Percentiles rank a stretch among this genome's conserved stretches.
phyloP scores from a whole-genome alignment of 2,113 vertebrate species.

The Pampusana beccarii region DNA sequence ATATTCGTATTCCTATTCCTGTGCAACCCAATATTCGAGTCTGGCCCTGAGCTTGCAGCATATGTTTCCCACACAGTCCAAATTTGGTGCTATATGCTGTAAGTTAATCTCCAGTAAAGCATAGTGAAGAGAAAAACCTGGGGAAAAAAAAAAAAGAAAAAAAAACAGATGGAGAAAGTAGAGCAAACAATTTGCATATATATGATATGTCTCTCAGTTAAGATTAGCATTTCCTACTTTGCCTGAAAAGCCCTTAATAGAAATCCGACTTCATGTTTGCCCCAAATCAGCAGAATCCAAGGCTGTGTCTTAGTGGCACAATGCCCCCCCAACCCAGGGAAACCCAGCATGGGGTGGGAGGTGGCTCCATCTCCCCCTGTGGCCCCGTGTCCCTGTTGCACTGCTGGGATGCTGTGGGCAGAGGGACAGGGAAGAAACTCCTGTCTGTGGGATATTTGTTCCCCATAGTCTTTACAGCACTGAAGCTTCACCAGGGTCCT shows the following conservation, averaged over 20 bases:
- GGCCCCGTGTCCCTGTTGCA: accelerated
- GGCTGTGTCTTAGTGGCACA: not conserved
- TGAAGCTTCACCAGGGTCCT: not conserved
- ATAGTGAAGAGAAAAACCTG: constrained; percentile 27
- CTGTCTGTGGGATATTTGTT: not conserved
- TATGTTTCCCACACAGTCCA: constrained; percentile 65
- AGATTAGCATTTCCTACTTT: constrained; percentile 55
- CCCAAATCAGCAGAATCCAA: not conserved
- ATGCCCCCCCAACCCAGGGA: not conserved
- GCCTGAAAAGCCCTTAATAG: constrained; percentile 40
- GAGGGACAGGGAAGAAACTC: not conserved
- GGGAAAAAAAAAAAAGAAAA: not conserved
- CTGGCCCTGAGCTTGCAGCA: constrained; percentile 63
- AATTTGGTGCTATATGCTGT: constrained; percentile 52
- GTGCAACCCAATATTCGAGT: constrained; percentile 57
- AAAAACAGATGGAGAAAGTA: constrained; percentile 69
- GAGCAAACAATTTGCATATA: constrained; percentile 70
- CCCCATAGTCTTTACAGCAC: not conserved
- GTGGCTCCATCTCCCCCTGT: not conserved
- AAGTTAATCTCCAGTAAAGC: constrained; percentile 63
- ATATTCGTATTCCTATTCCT: constrained; percentile 57
- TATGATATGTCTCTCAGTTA: constrained; percentile 59
- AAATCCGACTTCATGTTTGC: not conserved
- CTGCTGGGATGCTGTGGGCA: not conserved
- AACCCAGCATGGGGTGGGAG: not conserved